Conservation (phyloP, 2,888 invertebrate species). For the Eutolmus rufibarbis region DNA sequence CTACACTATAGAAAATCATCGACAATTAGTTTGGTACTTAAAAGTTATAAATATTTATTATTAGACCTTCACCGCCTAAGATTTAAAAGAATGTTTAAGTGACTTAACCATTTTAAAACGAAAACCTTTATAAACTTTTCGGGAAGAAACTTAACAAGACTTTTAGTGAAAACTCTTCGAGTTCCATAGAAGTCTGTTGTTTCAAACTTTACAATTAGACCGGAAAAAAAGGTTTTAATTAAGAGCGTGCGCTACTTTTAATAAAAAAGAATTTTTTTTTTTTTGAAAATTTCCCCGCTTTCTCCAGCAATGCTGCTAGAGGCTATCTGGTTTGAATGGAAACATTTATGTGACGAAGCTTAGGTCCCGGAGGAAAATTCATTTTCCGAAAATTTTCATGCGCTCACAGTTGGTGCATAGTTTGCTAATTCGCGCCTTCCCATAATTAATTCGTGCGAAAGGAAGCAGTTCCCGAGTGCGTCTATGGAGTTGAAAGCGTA, state of each 20-base stretch:
- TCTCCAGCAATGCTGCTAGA: neutral
- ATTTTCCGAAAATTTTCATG: slow-evolving; percentile 9
- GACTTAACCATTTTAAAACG: neutral
- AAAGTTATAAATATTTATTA: neutral
- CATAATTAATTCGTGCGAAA: neutral
- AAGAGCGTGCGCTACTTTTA: neutral
- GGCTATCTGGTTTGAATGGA: neutral
- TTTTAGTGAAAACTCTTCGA: neutral
- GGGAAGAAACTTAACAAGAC: neutral
- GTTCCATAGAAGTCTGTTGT: neutral
- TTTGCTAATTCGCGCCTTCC: neutral
- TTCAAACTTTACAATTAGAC: neutral
- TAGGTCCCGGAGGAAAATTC: neutral
- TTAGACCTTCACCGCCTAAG: neutral
- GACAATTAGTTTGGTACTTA: neutral
- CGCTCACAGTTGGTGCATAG: neutral
- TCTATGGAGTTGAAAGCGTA: neutral
- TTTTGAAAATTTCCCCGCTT: neutral
- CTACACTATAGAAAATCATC: too few relatives aligned
- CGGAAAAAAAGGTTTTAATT: neutral
- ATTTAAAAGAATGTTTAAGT: neutral
- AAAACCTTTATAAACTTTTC: neutral
- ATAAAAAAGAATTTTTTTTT: neutral
- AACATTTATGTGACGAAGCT: neutral
- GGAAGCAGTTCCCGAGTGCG: neutral